Evolutionary conservation across 2,113 vertebrate genomes (phyloP).

Genomic region (Misgurnus anguillicaudatus): DNA sequence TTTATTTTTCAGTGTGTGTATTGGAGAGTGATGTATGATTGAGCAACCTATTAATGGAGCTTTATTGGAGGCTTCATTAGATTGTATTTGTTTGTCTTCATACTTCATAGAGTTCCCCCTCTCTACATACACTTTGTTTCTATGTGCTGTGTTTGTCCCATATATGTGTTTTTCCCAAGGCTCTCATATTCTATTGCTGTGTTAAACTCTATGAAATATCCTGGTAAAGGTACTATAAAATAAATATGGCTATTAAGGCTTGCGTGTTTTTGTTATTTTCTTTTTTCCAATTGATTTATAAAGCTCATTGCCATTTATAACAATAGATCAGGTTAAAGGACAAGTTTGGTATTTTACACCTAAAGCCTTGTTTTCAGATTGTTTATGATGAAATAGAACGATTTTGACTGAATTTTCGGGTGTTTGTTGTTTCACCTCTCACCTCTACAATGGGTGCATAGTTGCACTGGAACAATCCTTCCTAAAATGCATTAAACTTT

Average conservation of each 20-base stretch:
- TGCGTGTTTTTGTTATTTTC: neutral
- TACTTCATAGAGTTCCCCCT: neutral
- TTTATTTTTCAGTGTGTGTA: neutral
- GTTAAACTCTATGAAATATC: slow-evolving; percentile 11
- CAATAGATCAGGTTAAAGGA: too few relatives aligned
- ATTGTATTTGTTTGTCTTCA: neutral
- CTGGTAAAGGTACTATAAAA: slow-evolving; percentile 18
- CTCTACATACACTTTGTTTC: neutral
- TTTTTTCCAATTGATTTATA: neutral
- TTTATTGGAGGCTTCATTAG: neutral
- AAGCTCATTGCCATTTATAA: too few relatives aligned
- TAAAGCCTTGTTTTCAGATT: too few relatives aligned
- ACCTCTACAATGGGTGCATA: too few relatives aligned
- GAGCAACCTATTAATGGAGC: neutral
- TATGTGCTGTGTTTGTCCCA: slow-evolving; percentile 2
- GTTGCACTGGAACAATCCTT: too few relatives aligned
- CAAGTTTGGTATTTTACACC: too few relatives aligned
- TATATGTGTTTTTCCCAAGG: slow-evolving; percentile 16
- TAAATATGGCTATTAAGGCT: slow-evolving; percentile 37
- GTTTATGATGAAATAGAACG: too few relatives aligned
- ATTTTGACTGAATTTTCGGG: too few relatives aligned
- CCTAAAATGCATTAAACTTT: too few relatives aligned
- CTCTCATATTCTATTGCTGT: neutral
- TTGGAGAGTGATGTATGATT: neutral
- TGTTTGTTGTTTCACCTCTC: too few relatives aligned